Conservation (phyloP, 1,140 invertebrate species). For the Anastrepha obliqua region DNA sequence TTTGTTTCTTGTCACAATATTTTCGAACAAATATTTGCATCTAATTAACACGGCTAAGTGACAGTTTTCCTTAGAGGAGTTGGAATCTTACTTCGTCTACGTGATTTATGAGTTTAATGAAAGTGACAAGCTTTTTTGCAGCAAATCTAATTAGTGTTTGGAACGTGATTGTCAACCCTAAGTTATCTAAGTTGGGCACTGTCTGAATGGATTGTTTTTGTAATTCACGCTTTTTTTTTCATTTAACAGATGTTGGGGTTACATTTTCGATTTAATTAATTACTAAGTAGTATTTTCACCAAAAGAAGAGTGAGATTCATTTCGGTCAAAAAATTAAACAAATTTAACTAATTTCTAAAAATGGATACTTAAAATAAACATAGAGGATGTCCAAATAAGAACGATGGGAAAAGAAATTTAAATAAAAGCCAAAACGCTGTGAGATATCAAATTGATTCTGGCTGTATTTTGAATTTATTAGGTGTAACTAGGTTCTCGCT, state of each 20-base stretch:
- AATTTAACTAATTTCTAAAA: no score
- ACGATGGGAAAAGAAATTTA: no score
- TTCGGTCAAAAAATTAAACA: no score
- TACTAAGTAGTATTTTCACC: not conserved
- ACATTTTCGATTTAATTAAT: not conserved
- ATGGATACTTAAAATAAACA: no score
- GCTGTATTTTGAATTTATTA: no score
- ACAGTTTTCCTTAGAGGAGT: not conserved
- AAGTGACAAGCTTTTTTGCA: constrained; percentile 18
- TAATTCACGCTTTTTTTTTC: not conserved
- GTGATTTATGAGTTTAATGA: constrained; percentile 19
- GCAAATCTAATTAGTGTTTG: constrained; percentile 34
- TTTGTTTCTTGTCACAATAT: not conserved
- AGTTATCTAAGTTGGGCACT: not conserved
- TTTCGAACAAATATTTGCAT: constrained; percentile 33
- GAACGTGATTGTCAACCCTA: not conserved
- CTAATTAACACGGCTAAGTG: constrained; percentile 24
- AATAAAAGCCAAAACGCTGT: no score
- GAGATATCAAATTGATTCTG: no score
- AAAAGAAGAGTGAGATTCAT: no score
- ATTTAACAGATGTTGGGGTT: not conserved
- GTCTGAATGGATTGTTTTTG: not conserved
- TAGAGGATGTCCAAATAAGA: no score
- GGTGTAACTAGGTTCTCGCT: no score
- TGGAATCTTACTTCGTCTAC: not conserved